phyloP scores from a whole-genome alignment of 1,140 invertebrate genomes.

The Sitobion miscanthi region DNA sequence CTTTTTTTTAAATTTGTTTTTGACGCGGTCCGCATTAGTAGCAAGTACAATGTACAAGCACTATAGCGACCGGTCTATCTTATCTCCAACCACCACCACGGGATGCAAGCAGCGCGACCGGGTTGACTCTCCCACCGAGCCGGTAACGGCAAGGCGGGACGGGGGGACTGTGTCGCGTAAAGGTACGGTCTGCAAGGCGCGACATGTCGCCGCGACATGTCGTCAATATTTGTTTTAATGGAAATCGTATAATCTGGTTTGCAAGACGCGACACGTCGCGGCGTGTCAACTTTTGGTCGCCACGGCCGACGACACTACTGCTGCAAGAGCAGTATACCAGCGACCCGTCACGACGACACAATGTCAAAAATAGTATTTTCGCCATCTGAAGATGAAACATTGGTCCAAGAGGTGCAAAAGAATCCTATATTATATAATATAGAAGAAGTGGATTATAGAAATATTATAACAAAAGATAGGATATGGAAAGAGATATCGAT shows the following conservation, averaged over 20 bases:
- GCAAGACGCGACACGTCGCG: background rate
- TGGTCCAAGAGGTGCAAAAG: background rate
- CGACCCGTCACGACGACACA: background rate
- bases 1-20: too few species aligned
- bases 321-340: background rate
- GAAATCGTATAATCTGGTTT: background rate
- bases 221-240: background rate
- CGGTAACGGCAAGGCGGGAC: too few species aligned
- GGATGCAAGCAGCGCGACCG: too few species aligned
- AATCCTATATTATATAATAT: background rate
- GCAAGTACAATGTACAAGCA: too few species aligned
- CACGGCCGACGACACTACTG: background rate
- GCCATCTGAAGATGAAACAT: background rate
- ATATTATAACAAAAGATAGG: background rate
- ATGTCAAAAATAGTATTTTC: background rate
- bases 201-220: slow-evolving; percentile 16
- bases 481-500: background rate
- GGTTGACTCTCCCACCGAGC: too few species aligned
- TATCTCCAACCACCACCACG: too few species aligned
- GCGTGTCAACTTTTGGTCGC: background rate
- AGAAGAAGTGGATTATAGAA: background rate
- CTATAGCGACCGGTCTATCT: too few species aligned
- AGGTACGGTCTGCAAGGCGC: background rate
- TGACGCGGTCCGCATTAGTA: too few species aligned
- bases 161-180: too few species aligned